A percentile compares a stretch with the other conserved stretches of the same genome.
phyloP scores from a whole-genome alignment of 2,888 invertebrate species.

The Nomada hirtipes region DNA sequence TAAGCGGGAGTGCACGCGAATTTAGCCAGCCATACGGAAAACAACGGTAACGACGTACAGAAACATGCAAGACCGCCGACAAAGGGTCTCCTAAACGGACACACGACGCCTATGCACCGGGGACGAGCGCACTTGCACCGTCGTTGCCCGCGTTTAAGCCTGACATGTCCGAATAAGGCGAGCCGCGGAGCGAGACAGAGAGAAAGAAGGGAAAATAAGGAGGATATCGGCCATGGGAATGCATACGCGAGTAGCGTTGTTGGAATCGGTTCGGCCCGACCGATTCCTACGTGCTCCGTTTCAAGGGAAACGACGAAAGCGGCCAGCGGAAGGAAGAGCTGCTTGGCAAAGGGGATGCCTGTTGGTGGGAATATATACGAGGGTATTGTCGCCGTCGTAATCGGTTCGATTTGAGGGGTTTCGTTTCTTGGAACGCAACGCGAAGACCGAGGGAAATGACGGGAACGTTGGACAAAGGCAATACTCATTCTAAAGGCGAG shows the following conservation, averaged over 20 bases:
- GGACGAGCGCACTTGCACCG: conserved; percentile 46
- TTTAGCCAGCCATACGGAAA: conserved; percentile 37
- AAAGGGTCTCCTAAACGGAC: conserved; percentile 17
- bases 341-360: conserved; percentile 3
- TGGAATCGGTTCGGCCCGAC: conserved; percentile 10
- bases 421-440: not conserved
- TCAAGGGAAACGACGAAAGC: conserved; percentile 14
- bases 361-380: not conserved
- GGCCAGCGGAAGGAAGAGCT: conserved; percentile 40
- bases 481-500: not conserved
- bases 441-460: not conserved
- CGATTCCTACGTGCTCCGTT: conserved; percentile 20
- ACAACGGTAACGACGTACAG: conserved; percentile 53
- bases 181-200: conserved; percentile 38
- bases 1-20: conserved; percentile 14
- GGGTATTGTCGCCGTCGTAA: not conserved
- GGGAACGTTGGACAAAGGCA: not conserved
- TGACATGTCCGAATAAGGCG: conserved; percentile 72
- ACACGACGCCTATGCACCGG: conserved; percentile 45
- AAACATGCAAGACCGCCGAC: conserved; percentile 30
- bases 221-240: conserved; percentile 53
- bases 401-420: not conserved
- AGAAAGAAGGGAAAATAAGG: conserved; percentile 39
- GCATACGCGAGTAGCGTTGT: conserved; percentile 33
- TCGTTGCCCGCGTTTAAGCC: conserved; percentile 39